phyloP scores from a whole-genome alignment of 2,888 invertebrate species.

The Brachyptera risi region DNA sequence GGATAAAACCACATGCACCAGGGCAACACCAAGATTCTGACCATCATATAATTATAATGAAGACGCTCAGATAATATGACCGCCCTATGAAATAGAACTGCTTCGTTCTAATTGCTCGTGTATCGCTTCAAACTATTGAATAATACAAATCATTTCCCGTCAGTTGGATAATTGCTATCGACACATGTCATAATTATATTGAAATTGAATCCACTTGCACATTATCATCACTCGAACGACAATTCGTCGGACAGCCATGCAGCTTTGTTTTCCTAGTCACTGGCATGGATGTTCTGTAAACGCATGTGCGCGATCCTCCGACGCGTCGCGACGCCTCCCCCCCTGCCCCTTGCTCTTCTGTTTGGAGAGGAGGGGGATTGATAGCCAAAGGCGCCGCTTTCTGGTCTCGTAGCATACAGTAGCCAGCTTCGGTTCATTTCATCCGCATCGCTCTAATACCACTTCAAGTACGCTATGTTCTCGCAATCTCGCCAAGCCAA shows the following conservation, averaged over 20 bases:
- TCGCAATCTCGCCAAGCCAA: too few relatives aligned
- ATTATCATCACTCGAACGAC: neutral
- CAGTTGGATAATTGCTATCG: neutral
- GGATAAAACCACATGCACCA: too few relatives aligned
- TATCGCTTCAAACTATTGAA: too few relatives aligned
- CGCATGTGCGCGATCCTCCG: neutral
- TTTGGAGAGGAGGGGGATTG: slow-evolving; percentile 1
- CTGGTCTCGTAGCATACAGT: slow-evolving; percentile 22
- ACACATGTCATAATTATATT: neutral
- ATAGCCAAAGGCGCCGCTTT: slow-evolving; percentile 11
- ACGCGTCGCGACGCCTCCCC: neutral
- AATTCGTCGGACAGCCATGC: too few relatives aligned
- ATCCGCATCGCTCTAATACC: slow-evolving; percentile 19
- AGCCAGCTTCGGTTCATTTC: slow-evolving; percentile 31
- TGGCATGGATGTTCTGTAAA: neutral
- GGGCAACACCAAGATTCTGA: too few relatives aligned
- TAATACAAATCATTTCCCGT: neutral
- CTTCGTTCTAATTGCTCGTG: too few relatives aligned
- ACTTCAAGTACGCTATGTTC: slow-evolving; percentile 7
- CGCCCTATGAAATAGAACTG: too few relatives aligned
- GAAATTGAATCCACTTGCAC: neutral
- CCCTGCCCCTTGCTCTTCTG: neutral
- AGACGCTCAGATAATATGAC: too few relatives aligned
- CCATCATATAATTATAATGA: too few relatives aligned
- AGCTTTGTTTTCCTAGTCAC: too few relatives aligned